Conservation (phyloP, 1,140 invertebrate species). For the Tetramorium alpestre region DNA sequence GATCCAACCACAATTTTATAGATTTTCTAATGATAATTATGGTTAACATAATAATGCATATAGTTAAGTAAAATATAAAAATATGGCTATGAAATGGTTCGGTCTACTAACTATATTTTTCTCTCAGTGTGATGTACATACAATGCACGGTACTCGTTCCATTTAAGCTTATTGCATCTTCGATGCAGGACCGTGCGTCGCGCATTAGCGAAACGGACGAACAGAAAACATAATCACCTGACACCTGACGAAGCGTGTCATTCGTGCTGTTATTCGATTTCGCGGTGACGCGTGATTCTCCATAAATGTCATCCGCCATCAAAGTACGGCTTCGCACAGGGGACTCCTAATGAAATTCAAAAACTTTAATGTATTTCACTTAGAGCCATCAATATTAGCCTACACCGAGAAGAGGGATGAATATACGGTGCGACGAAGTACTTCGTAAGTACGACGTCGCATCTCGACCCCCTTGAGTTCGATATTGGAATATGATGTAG, state of each 20-base stretch:
- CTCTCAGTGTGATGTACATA: too few species aligned
- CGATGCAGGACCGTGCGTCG: background rate
- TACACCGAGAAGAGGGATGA: constrained; percentile 45
- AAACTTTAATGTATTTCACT: constrained; percentile 68
- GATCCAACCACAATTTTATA: too few species aligned
- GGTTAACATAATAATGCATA: too few species aligned
- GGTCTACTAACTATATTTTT: too few species aligned
- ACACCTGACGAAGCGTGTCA: constrained; percentile 23
- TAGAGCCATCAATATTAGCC: constrained; percentile 67
- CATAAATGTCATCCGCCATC: constrained; percentile 42
- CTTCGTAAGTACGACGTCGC: constrained; percentile 39
- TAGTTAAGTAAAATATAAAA: too few species aligned
- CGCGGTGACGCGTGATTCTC: constrained; percentile 35
- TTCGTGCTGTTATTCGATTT: constrained; percentile 44
- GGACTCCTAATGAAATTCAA: constrained; percentile 58
- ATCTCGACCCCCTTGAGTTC: constrained; percentile 55
- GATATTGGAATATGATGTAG: constrained; percentile 76
- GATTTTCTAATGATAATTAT: too few species aligned
- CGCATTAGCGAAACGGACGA: constrained; percentile 8
- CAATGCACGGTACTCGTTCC: background rate
- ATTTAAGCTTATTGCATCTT: background rate
- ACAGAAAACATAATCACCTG: constrained; percentile 46
- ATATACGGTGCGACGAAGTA: constrained; percentile 25
- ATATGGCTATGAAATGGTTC: too few species aligned
- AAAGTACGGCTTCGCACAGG: background rate